phyloP scores from a whole-genome alignment of 2,888 invertebrate species.

The Lottia gigantea region DNA sequence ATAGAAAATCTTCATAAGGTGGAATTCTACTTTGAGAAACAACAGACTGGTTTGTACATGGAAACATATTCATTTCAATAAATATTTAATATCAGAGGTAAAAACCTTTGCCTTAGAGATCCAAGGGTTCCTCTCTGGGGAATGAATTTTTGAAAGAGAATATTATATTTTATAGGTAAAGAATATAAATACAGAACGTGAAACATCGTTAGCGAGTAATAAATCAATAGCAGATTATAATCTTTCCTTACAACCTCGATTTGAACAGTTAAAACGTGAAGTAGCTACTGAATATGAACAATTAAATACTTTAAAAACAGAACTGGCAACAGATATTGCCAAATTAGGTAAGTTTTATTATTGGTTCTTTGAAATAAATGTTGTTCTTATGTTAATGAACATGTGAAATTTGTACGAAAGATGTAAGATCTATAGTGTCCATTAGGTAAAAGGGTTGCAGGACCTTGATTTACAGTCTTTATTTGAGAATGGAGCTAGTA shows the following conservation, averaged over 20 bases:
- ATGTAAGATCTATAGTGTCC: too few relatives aligned
- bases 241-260: slow-evolving; percentile 84
- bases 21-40: too few relatives aligned
- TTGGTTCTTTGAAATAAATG: too few relatives aligned
- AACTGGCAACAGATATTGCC: slow-evolving; percentile 75
- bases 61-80: background rate
- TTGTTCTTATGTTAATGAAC: too few relatives aligned
- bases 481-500: too few relatives aligned
- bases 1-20: too few relatives aligned
- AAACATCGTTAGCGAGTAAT: slow-evolving; percentile 87
- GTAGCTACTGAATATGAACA: slow-evolving; percentile 74
- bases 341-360: slow-evolving; percentile 77
- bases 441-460: too few relatives aligned
- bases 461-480: too few relatives aligned
- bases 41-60: background rate
- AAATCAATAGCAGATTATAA: slow-evolving; percentile 92
- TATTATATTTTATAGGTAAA: slow-evolving; percentile 75
- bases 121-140: too few relatives aligned
- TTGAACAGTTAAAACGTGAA: slow-evolving; percentile 80
- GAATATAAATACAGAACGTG: slow-evolving; percentile 81
- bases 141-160: too few relatives aligned
- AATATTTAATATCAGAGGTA: background rate
- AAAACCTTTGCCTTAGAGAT: too few relatives aligned
- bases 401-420: too few relatives aligned
- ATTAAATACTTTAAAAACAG: slow-evolving; percentile 60